Percentiles rank a stretch among this genome's conserved stretches.
Evolutionary conservation across 1,140 invertebrate species (phyloP).

Genomic region (Eubasilissa regina): DNA sequence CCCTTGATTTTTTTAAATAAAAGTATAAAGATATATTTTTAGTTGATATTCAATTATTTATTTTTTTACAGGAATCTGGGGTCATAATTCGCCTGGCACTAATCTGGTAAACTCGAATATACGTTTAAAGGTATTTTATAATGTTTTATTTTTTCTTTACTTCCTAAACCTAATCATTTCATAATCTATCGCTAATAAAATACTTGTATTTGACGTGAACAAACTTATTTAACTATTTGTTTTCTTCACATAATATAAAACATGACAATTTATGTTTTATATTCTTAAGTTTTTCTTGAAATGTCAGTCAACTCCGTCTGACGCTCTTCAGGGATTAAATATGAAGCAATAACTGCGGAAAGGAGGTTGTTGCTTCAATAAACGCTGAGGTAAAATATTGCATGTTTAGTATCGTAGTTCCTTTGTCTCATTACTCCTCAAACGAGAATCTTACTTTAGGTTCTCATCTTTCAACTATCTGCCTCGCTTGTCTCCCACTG

Average conservation of each 20-base stretch:
- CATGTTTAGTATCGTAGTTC: constrained; percentile 13
- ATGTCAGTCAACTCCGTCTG: not conserved
- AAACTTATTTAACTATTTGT: too few relatives aligned
- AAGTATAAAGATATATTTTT: too few relatives aligned
- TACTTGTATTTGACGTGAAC: too few relatives aligned
- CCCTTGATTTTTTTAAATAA: too few relatives aligned
- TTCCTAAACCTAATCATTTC: not conserved
- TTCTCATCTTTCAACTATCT: constrained; percentile 1
- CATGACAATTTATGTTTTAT: too few relatives aligned
- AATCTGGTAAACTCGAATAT: not conserved
- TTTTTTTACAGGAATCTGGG: not conserved
- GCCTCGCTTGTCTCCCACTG: not conserved
- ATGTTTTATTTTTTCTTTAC: not conserved
- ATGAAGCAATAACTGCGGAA: not conserved
- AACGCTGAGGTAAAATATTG: constrained; percentile 16
- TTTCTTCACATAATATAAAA: too few relatives aligned
- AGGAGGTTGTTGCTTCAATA: constrained; percentile 3
- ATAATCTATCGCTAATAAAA: not conserved
- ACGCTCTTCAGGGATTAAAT: not conserved
- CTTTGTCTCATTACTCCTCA: constrained; percentile 27
- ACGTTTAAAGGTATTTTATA: not conserved
- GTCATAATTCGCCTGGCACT: not conserved
- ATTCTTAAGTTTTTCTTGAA: too few relatives aligned
- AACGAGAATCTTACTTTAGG: not conserved
- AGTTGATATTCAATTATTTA: not conserved